Evolutionary conservation across 2,113 vertebrate species (phyloP), one percentile per base, ranked within the genome.

Genomic region (Ancistrus triradiatus): DNA sequence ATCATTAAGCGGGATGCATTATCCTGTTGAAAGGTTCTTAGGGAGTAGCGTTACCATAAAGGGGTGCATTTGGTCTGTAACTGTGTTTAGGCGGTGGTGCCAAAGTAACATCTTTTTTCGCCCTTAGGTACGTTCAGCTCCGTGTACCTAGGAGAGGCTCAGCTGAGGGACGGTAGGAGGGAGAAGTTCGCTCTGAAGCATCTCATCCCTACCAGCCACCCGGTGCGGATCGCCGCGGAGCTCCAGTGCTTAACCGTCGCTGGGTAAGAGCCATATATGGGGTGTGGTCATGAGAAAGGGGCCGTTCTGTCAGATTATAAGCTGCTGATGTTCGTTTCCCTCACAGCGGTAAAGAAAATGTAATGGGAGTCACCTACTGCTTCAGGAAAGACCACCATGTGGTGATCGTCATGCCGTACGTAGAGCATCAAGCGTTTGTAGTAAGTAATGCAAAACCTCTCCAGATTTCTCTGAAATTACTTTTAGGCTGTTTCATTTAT

Each of bases 361-460:
- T 99, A 67, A 97, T 98, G 86, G 95, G 93, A 73, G 92, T 93
- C 69, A 93, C 92, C 4, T 97, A 92, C 58, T 98, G 96, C 86
- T 95, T 97, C 77, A 89, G 96, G 78, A 95, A 92, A 49, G 92
- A 96, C 22, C 95, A 98, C 69, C 93, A 98, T 0, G 92, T 96
- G 63, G 94, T 99, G 79, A 95, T 99, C 64, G 90, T 95, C 52
- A 99, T 99, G 96, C 95, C 96, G 0, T 99, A 97, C 71, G 84
- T 98, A 84, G 93, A 95, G 58, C 96, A 99, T 48, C 90, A 96
- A 72, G 83, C 92, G 14, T 93, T 98, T 80, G 80, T 92, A 85
- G 96, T 99, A 85, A 78, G 90, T 48, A n/a, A n/a, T 1, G 3
- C 7, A n/a, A 19, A 8, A 46, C n/a, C n/a, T n/a, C n/a, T n/a